These are phyloP conservation scores for Odontamblyopus rebecca DNA, from an alignment of 2,797 vertebrate species.

Conservation along the genomic window DNA sequence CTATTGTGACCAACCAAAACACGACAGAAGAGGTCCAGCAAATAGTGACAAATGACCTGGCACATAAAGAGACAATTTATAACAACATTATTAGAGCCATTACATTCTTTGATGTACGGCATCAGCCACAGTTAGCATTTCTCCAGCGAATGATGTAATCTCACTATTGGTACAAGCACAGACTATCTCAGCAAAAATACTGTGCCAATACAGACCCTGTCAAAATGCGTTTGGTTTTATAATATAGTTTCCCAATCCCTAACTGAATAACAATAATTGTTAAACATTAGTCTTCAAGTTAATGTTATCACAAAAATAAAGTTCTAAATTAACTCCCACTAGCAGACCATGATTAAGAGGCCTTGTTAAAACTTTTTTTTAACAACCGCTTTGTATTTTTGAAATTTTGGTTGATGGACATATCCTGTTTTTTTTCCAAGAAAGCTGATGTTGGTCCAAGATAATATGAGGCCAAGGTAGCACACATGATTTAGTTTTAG, in stretches of 20 bases:
- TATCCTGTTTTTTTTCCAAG: too few species aligned
- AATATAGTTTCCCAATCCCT: constrained; percentile 7
- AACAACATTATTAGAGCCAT: constrained; percentile 63
- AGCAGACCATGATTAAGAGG: constrained; percentile 7
- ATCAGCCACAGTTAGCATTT: constrained; percentile 50
- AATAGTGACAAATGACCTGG: constrained; percentile 17
- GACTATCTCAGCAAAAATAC: constrained; percentile 47
- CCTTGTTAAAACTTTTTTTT: too few species aligned
- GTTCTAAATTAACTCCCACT: constrained; percentile 35
- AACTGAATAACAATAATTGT: constrained; percentile 18
- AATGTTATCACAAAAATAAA: constrained; percentile 40
- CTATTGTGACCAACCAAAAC: too few species aligned
- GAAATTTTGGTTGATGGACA: too few species aligned
- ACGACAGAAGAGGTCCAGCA: neutral
- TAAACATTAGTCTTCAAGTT: constrained; percentile 10
- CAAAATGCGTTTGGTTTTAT: constrained; percentile 15
- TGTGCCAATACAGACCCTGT: constrained; percentile 16
- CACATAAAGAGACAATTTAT: constrained; percentile 48
- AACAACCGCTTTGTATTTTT: too few species aligned
- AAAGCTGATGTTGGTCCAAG: too few species aligned
- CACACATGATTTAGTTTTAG: too few species aligned
- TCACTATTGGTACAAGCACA: constrained; percentile 18
- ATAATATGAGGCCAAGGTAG: too few species aligned
- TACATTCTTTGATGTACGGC: constrained; percentile 70
- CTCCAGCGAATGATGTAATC: constrained; percentile 46